Evolutionary conservation across 2,888 invertebrate species (phyloP).

Genomic region (Nesidiocoris tenuis): DNA sequence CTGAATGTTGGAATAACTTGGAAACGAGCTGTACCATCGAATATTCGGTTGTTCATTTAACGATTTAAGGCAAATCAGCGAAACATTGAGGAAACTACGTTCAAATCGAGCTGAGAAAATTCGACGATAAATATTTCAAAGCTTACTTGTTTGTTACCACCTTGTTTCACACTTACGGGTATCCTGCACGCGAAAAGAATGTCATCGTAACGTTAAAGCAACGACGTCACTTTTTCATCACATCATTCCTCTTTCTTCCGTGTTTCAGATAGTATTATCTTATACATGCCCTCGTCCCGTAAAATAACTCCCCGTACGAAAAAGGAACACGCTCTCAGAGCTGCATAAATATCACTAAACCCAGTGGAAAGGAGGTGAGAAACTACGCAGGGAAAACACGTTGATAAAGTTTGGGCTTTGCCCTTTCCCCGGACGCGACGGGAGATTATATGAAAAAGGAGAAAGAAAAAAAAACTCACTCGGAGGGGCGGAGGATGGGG

Average conservation of each 20-base stretch:
- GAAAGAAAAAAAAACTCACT: neutral
- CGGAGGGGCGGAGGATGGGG: neutral
- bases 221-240: neutral
- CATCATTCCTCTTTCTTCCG: neutral
- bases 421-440: neutral
- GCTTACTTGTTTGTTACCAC: neutral
- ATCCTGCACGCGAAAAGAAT: neutral
- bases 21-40: no score
- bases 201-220: neutral
- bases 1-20: no score
- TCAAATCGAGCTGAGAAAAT: no score
- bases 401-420: slow-evolving; percentile 32
- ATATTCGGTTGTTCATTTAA: no score
- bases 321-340: neutral
- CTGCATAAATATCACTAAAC: slow-evolving; percentile 27
- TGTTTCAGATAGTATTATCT: slow-evolving; percentile 25
- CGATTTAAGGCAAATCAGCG: no score
- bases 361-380: slow-evolving; percentile 6
- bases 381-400: slow-evolving; percentile 21
- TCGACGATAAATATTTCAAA: no score
- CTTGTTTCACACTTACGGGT: neutral
- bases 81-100: no score
- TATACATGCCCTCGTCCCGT: neutral
- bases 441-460: slow-evolving; percentile 29
- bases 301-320: neutral